Conservation (phyloP, 2,113 vertebrate genomes). For the Agelaius phoeniceus region DNA sequence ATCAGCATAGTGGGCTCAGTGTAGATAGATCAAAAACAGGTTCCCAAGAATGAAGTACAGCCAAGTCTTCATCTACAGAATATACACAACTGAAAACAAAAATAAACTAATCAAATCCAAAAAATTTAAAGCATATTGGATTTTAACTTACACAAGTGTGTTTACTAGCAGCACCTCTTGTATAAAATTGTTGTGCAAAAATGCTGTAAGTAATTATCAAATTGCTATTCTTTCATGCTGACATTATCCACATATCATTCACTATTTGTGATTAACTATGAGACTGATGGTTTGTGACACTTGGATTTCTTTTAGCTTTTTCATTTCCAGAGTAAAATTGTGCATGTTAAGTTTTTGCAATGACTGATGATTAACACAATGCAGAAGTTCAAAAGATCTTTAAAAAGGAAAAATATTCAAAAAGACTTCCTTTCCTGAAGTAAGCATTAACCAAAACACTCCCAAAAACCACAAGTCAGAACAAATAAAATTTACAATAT, state of each 20-base stretch:
- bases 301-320: background rate
- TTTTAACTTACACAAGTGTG: background rate
- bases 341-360: background rate
- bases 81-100: background rate
- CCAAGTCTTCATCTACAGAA: background rate
- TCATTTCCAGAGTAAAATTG: background rate
- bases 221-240: background rate
- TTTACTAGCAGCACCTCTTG: background rate
- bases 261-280: background rate
- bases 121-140: background rate
- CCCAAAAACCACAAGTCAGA: background rate
- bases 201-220: background rate
- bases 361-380: background rate
- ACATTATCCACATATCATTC: background rate
- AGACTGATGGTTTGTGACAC: background rate
- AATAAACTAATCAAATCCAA: accelerated
- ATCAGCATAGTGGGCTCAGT: background rate
- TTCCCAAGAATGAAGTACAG: background rate
- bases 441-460: background rate
- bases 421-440: background rate
- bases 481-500: background rate
- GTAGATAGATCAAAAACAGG: background rate
- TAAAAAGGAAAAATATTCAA: background rate
- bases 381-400: background rate
- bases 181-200: background rate